phyloP scores from a whole-genome alignment of 1,140 invertebrate species.

The Subanguina moxae region DNA sequence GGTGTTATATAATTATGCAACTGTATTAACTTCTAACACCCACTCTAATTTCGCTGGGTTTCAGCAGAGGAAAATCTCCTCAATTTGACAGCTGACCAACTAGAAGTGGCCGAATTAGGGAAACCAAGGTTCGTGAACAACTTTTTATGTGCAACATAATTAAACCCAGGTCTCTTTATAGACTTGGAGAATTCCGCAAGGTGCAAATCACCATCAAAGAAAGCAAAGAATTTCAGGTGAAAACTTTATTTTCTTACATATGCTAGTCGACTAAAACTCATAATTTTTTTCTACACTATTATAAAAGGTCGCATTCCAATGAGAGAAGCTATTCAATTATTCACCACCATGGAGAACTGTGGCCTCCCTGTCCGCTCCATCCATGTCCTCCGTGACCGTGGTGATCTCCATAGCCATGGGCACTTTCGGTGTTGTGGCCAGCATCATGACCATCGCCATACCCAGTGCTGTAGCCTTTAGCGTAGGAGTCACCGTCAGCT shows the following conservation, averaged over 20 bases:
- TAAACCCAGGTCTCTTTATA: constrained; percentile 33
- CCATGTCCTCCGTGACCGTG: constrained; percentile 19
- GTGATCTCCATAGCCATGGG: constrained; percentile 11
- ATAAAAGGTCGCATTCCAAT: too few species aligned
- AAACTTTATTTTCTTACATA: not conserved
- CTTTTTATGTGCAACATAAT: too few species aligned
- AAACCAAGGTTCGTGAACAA: constrained; percentile 65
- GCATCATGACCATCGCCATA: constrained; percentile 25
- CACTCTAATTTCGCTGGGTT: not conserved
- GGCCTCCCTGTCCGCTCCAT: constrained; percentile 17
- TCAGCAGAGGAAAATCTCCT: constrained; percentile 33
- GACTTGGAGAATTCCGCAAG: constrained; percentile 76
- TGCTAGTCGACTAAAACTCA: too few species aligned
- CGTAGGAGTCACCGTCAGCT: constrained; percentile 28
- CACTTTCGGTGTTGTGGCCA: constrained; percentile 14
- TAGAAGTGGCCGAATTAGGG: constrained; percentile 77
- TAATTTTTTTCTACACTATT: too few species aligned
- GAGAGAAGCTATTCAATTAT: not conserved
- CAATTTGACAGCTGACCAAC: constrained; percentile 69
- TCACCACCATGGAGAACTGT: constrained; percentile 8
- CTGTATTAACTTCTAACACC: too few species aligned
- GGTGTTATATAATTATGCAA: too few species aligned
- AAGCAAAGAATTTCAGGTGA: constrained; percentile 94
- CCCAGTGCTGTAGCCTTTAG: constrained; percentile 23
- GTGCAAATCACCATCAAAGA: constrained; percentile 86